Evolutionary conservation across 2,797 vertebrate species (phyloP).

Genomic region (Girardinus metallicus): DNA sequence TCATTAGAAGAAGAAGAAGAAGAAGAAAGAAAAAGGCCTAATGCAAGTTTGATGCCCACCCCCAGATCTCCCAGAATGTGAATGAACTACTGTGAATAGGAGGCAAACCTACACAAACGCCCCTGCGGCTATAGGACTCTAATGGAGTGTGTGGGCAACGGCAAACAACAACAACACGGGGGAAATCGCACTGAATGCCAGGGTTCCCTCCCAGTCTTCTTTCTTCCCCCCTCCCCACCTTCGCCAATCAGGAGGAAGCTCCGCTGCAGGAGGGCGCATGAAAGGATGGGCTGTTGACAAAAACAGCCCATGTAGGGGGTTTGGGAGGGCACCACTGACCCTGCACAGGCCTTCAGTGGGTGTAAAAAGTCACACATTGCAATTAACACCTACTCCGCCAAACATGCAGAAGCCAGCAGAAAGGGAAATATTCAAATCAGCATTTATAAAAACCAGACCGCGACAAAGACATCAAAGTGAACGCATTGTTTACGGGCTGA

Average conservation of each 20-base stretch:
- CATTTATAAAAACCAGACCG: constrained; percentile 71
- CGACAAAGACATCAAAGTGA: constrained; percentile 80
- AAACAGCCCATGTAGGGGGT: constrained; percentile 47
- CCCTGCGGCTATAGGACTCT: constrained; percentile 70
- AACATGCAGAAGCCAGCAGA: constrained; percentile 52
- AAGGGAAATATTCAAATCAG: constrained; percentile 73
- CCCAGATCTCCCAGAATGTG: constrained; percentile 81
- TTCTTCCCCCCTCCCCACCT: constrained; percentile 40
- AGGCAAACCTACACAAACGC: constrained; percentile 81
- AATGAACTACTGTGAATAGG: constrained; percentile 83
- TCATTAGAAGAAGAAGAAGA: constrained; percentile 67
- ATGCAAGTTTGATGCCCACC: constrained; percentile 79
- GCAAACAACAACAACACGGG: constrained; percentile 76
- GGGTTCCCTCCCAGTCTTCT: constrained; percentile 29
- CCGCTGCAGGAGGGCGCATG: constrained; percentile 59
- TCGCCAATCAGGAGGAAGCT: constrained; percentile 63
- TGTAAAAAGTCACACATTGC: constrained; percentile 66
- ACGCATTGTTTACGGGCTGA: constrained; percentile 54
- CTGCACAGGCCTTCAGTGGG: constrained; percentile 64
- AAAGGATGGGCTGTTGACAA: constrained; percentile 73
- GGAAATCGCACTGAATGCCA: constrained; percentile 66
- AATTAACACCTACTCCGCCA: constrained; percentile 83
- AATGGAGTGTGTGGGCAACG: constrained; percentile 70
- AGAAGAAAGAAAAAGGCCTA: constrained; percentile 52
- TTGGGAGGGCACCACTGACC: constrained; percentile 55